Percentiles rank a stretch among this genome's conserved stretches.
phyloP scores from a whole-genome alignment of 2,888 invertebrate genomes.

The Dione juno region DNA sequence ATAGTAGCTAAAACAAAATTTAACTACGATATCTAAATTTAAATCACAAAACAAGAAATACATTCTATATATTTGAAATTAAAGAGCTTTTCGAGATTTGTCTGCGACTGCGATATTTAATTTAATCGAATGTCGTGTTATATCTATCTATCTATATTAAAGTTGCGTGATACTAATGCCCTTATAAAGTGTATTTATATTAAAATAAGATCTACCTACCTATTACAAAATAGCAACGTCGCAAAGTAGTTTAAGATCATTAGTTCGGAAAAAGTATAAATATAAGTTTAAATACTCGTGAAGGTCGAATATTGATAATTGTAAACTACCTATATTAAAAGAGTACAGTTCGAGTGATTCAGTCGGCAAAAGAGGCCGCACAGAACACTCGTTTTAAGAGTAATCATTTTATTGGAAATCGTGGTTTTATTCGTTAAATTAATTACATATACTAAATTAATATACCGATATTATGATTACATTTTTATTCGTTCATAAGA shows the following conservation, averaged over 20 bases:
- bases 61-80: too few relatives aligned
- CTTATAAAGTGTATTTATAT: too few relatives aligned
- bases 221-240: not conserved
- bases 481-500: not conserved
- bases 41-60: too few relatives aligned
- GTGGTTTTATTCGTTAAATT: not conserved
- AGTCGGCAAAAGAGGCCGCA: slow-evolving; percentile 23
- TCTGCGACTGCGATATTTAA: too few relatives aligned
- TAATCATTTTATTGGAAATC: not conserved
- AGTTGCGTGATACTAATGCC: too few relatives aligned
- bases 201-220: not conserved
- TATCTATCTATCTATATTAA: too few relatives aligned
- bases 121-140: too few relatives aligned
- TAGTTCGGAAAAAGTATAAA: slow-evolving; percentile 47
- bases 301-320: slow-evolving; percentile 64
- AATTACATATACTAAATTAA: not conserved
- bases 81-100: too few relatives aligned
- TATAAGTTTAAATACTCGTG: slow-evolving; percentile 69
- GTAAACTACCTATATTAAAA: slow-evolving; percentile 60
- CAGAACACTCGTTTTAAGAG: slow-evolving; percentile 10
- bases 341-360: slow-evolving; percentile 37
- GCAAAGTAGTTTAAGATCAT: slow-evolving; percentile 33
- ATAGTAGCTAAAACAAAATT: too few relatives aligned
- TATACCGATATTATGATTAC: not conserved
- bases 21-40: too few relatives aligned